Conservation (phyloP, 2,797 vertebrate species). For the Iguana delicatissima region DNA sequence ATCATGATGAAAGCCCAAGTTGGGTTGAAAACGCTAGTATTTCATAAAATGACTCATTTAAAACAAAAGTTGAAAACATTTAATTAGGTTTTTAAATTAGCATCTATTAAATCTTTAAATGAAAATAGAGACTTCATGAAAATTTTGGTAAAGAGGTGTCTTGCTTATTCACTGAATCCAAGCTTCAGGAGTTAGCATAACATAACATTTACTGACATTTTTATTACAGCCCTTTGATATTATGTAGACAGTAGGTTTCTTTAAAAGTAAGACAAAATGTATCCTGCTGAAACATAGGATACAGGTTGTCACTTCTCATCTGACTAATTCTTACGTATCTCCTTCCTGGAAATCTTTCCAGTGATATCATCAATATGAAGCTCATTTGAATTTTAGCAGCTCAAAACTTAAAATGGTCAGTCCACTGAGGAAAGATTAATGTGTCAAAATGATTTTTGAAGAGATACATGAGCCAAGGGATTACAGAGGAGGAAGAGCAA, state of each 20-base stretch:
- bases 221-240: slow-evolving; percentile 14
- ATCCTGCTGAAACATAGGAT: slow-evolving; percentile 9
- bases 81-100: not conserved
- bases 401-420: slow-evolving; percentile 31
- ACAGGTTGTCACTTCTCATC: slow-evolving; percentile 35
- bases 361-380: slow-evolving; percentile 24
- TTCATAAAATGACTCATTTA: not conserved
- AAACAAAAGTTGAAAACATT: not conserved
- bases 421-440: slow-evolving; percentile 44
- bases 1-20: not conserved
- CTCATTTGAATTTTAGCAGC: slow-evolving; percentile 33
- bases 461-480: slow-evolving; percentile 28
- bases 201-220: slow-evolving; percentile 25
- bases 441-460: slow-evolving; percentile 43
- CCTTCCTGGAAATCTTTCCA: slow-evolving; percentile 22
- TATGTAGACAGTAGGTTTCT: not conserved
- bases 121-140: slow-evolving; percentile 6
- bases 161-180: slow-evolving; percentile 14
- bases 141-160: not conserved
- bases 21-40: not conserved
- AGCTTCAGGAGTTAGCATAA: slow-evolving; percentile 16
- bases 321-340: slow-evolving; percentile 8
- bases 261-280: not conserved
- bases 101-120: slow-evolving; percentile 8
- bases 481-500: slow-evolving; percentile 29